A percentile compares a stretch with the other conserved stretches of the same genome.
These are phyloP conservation scores for Megaceryle maxima DNA, from an alignment of 2,113 vertebrate genomes.

Conservation along the genomic window DNA sequence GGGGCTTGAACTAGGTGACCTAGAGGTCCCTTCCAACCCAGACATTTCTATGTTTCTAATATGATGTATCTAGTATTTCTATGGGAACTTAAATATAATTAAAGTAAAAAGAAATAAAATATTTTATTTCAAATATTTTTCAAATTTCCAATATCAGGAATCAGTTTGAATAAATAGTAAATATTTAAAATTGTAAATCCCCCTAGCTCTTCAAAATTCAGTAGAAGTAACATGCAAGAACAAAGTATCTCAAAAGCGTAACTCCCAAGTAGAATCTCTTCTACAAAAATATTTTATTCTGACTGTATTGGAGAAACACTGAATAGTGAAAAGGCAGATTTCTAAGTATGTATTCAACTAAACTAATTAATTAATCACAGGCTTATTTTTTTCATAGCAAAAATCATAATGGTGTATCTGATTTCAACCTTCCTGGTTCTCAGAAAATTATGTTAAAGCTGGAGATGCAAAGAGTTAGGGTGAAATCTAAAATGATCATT, in stretches of 20 bases:
- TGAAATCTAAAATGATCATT: not conserved
- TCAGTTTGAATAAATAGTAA: not conserved
- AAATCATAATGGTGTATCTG: not conserved
- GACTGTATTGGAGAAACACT: not conserved
- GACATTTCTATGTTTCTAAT: no score
- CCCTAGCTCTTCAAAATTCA: not conserved
- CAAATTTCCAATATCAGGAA: not conserved
- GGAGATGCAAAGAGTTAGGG: not conserved
- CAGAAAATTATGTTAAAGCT: not conserved
- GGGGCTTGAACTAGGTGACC: no score
- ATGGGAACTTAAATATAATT: not conserved
- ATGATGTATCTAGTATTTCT: not conserved
- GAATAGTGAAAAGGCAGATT: not conserved
- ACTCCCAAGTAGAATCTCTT: not conserved
- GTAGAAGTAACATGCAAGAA: not conserved
- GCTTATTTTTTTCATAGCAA: accelerated
- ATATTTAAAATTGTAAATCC: not conserved
- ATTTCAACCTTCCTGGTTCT: not conserved
- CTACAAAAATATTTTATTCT: not conserved
- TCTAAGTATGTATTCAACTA: not conserved
- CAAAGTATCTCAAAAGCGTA: not conserved
- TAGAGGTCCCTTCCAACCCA: no score
- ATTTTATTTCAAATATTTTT: not conserved
- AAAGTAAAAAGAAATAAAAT: not conserved
- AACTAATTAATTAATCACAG: not conserved